Evolutionary conservation across 2,888 invertebrate genomes (phyloP).

Genomic region (Leucophenga montana): DNA sequence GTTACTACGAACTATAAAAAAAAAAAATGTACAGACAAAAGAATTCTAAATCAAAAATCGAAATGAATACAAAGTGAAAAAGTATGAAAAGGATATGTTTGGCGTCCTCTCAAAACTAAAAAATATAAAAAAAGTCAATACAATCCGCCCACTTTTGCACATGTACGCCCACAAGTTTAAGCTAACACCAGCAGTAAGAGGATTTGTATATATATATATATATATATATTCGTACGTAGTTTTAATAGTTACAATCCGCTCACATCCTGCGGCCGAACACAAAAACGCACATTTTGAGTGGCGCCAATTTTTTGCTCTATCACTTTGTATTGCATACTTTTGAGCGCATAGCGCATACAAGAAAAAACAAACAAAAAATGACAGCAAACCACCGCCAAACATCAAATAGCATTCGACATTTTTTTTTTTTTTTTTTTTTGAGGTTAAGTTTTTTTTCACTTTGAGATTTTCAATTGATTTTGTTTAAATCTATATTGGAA

Average conservation of each 20-base stretch:
- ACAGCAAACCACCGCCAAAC: neutral
- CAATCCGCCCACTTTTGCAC: neutral
- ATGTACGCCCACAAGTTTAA: neutral
- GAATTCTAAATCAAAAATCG: constrained; percentile 4
- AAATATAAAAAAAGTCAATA: neutral
- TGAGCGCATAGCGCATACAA: too few relatives aligned
- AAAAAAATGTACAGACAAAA: neutral
- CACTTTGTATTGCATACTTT: constrained; percentile 11
- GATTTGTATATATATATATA: too few relatives aligned
- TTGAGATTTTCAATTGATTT: too few relatives aligned
- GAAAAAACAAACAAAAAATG: too few relatives aligned
- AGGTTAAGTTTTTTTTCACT: too few relatives aligned
- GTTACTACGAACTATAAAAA: neutral
- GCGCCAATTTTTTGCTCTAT: neutral
- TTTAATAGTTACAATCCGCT: too few relatives aligned
- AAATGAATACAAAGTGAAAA: constrained; percentile 6
- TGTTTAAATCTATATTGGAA: too few relatives aligned
- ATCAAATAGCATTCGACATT: too few relatives aligned
- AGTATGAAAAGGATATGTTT: neutral
- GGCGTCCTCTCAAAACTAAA: too few relatives aligned
- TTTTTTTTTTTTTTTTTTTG: too few relatives aligned
- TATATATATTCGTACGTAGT: too few relatives aligned
- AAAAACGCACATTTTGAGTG: neutral
- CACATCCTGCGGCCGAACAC: too few relatives aligned
- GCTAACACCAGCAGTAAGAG: neutral